These are phyloP conservation scores for Danio tinwini DNA, from an alignment of 2,797 vertebrate species.

Conservation along the genomic window DNA sequence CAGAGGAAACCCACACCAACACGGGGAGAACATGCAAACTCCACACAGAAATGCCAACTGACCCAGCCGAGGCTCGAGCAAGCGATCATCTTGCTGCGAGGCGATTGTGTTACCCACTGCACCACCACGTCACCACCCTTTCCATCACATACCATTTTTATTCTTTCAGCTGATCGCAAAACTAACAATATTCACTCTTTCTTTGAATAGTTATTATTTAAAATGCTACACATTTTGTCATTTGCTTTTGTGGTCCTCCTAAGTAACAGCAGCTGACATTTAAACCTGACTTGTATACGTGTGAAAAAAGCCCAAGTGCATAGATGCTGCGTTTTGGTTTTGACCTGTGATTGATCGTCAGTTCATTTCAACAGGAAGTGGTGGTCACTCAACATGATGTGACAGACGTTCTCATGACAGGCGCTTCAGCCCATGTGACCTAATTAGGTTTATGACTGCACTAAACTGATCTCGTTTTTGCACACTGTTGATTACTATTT, in stretches of 20 bases:
- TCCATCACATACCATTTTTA: neutral
- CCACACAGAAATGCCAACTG: too few relatives aligned
- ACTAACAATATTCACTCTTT: too few relatives aligned
- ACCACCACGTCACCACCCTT: too few relatives aligned
- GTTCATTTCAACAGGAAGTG: conserved; percentile 14
- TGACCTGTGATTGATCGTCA: neutral
- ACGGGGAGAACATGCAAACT: too few relatives aligned
- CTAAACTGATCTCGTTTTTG: neutral
- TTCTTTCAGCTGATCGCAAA: neutral
- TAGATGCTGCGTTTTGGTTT: neutral
- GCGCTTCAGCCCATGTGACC: neutral
- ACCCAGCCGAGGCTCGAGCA: too few relatives aligned
- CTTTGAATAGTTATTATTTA: too few relatives aligned
- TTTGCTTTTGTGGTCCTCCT: neutral
- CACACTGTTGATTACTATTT: neutral
- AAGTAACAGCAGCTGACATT: neutral
- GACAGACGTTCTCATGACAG: neutral
- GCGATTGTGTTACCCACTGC: too few relatives aligned
- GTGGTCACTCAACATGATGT: conserved; percentile 14
- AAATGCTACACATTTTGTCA: neutral
- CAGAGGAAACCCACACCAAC: too few relatives aligned
- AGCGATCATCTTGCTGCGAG: too few relatives aligned
- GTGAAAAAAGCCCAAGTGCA: neutral
- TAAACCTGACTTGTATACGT: neutral
- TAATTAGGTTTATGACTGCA: neutral